Conservation (phyloP, 2,888 invertebrate species). For the Nephrotoma appendiculata region DNA sequence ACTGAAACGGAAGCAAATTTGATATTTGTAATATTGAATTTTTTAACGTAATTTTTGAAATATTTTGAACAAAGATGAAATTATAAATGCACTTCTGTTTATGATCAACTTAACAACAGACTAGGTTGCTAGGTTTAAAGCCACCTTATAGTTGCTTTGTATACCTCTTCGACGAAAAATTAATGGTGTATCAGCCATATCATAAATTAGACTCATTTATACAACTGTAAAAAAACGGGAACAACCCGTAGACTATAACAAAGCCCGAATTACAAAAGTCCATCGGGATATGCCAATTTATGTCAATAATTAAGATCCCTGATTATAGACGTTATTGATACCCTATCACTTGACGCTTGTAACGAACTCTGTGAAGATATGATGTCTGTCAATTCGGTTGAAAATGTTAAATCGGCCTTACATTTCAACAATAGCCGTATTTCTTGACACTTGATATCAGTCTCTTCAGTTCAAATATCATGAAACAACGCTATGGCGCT, state of each 20-base stretch:
- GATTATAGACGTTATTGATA: background rate
- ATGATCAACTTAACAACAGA: too few relatives aligned
- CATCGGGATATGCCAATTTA: background rate
- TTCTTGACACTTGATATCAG: too few relatives aligned
- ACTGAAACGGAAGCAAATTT: too few relatives aligned
- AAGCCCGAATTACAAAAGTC: background rate
- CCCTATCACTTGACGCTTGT: background rate
- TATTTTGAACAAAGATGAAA: too few relatives aligned
- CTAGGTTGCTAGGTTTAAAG: too few relatives aligned
- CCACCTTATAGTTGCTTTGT: background rate
- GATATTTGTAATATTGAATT: too few relatives aligned
- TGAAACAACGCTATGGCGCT: too few relatives aligned
- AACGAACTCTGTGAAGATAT: background rate
- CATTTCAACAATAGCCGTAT: background rate
- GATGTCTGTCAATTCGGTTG: background rate
- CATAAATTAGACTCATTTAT: background rate
- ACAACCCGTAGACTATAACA: background rate
- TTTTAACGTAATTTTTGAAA: too few relatives aligned
- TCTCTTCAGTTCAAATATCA: too few relatives aligned
- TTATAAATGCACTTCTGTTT: too few relatives aligned
- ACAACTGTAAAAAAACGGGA: background rate
- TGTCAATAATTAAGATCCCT: too few relatives aligned
- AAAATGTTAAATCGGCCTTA: background rate
- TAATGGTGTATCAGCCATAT: background rate
- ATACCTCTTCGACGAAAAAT: background rate